A percentile compares a stretch with the other conserved stretches of the same genome.
Evolutionary conservation across 2,797 vertebrate genomes (phyloP).

Genomic region (Tragelaphus oryx): DNA sequence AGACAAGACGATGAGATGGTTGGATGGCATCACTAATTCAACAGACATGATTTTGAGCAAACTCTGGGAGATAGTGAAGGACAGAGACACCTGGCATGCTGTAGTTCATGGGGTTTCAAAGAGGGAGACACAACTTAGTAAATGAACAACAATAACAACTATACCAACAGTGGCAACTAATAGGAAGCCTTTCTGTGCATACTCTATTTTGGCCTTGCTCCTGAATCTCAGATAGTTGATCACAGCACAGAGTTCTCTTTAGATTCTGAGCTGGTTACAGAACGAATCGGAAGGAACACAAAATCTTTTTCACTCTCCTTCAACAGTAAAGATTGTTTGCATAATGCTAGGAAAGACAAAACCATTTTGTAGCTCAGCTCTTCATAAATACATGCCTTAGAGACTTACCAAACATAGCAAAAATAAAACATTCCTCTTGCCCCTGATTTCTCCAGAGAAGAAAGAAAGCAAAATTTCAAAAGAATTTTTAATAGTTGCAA

Average conservation of each 20-base stretch:
- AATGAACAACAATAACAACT: not conserved
- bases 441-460: conserved; percentile 21
- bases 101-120: not conserved
- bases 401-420: conserved; percentile 44
- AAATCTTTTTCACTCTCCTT: conserved; percentile 21
- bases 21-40: not conserved
- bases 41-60: not conserved
- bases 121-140: not conserved
- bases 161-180: not conserved
- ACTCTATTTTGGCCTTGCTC: not conserved
- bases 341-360: conserved; percentile 54
- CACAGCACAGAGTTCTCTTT: conserved; percentile 14
- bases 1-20: not conserved
- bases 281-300: not conserved
- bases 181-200: not conserved
- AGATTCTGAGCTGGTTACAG: not conserved
- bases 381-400: conserved; percentile 28
- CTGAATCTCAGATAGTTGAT: not conserved
- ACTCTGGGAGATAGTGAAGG: fast-evolving
- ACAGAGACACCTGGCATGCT: not conserved
- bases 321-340: not conserved
- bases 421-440: conserved; percentile 39
- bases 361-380: not conserved
- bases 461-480: not conserved
- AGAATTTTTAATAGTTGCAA: not conserved